Percentiles rank a stretch among this genome's conserved stretches.
These are phyloP conservation scores for Drosophila tanythrix DNA, from an alignment of 2,888 invertebrate species.

Conservation along the genomic window DNA sequence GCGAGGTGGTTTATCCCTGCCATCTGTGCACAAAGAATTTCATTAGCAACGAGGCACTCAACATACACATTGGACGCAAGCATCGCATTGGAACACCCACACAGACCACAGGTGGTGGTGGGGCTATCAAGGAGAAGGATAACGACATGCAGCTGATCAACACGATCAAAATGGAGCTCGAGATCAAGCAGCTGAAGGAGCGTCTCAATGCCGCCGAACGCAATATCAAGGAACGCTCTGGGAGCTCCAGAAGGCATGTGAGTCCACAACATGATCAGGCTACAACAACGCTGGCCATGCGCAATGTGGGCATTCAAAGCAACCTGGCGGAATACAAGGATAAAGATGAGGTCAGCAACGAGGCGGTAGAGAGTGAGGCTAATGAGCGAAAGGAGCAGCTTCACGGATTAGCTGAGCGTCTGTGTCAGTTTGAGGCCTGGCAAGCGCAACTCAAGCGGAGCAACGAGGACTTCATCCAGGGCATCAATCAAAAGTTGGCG, in stretches of 20 bases:
- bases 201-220: conserved; percentile 87
- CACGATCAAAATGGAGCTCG: conserved; percentile 88
- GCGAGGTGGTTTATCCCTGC: conserved; percentile 83
- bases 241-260: conserved; percentile 17
- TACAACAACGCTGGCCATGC: conserved; percentile 24
- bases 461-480: conserved; percentile 71
- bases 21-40: conserved; percentile 84
- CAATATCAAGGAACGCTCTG: conserved; percentile 83
- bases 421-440: conserved; percentile 74
- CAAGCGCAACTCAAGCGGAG: conserved; percentile 66
- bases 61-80: conserved; percentile 82
- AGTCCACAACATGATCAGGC: conserved; percentile 53
- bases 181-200: conserved; percentile 88
- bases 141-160: conserved; percentile 86
- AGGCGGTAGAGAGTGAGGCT: conserved; percentile 48
- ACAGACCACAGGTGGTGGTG: conserved; percentile 17
- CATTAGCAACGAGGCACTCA: conserved; percentile 83
- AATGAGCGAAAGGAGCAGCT: conserved; percentile 68
- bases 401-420: conserved; percentile 61
- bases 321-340: conserved; percentile 74
- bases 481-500: conserved; percentile 74
- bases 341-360: conserved; percentile 63
- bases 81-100: conserved; percentile 70
- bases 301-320: conserved; percentile 74
- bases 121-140: conserved; percentile 55